phyloP scores from a whole-genome alignment of 1,140 invertebrate genomes.

The Homalodisca vitripennis region DNA sequence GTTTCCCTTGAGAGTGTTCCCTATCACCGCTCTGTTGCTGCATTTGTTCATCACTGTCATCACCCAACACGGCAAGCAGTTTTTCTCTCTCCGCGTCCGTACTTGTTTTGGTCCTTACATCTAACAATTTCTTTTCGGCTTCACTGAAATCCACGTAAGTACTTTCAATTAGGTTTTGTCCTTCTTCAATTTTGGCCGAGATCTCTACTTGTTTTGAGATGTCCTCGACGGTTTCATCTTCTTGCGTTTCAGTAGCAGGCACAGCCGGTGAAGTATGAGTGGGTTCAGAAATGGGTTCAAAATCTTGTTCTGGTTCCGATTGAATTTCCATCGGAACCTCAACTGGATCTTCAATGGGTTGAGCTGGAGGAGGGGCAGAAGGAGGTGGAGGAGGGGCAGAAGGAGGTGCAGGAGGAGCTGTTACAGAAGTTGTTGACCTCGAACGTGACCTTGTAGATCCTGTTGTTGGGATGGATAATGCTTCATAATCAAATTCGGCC shows the following conservation, averaged over 20 bases:
- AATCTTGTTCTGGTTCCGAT: background rate
- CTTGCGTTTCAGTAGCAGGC: constrained; percentile 34
- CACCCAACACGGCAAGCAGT: constrained; percentile 38
- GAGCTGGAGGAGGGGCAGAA: too few relatives aligned
- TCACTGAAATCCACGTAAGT: constrained; percentile 38
- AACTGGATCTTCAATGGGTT: background rate
- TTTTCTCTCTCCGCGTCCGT: constrained; percentile 36
- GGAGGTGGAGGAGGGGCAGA: too few relatives aligned
- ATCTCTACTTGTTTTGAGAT: constrained; percentile 38
- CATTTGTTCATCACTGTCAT: constrained; percentile 34
- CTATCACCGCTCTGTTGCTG: constrained; percentile 21
- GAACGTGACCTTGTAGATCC: background rate
- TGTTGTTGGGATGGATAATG: background rate
- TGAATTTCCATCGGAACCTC: too few relatives aligned
- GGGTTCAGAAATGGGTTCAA: constrained; percentile 1
- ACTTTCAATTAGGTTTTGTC: constrained; percentile 38
- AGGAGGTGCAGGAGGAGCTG: background rate
- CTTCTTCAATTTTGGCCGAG: constrained; percentile 40
- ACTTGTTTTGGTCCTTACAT: constrained; percentile 16
- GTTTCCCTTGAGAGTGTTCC: background rate
- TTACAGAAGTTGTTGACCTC: too few relatives aligned
- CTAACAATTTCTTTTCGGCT: constrained; percentile 36
- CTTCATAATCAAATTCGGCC: constrained; percentile 13
- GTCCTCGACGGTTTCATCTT: constrained; percentile 35
- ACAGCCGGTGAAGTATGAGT: constrained; percentile 23